Evolutionary conservation across 2,113 vertebrate species (phyloP).

Genomic region (Columba janthina): DNA sequence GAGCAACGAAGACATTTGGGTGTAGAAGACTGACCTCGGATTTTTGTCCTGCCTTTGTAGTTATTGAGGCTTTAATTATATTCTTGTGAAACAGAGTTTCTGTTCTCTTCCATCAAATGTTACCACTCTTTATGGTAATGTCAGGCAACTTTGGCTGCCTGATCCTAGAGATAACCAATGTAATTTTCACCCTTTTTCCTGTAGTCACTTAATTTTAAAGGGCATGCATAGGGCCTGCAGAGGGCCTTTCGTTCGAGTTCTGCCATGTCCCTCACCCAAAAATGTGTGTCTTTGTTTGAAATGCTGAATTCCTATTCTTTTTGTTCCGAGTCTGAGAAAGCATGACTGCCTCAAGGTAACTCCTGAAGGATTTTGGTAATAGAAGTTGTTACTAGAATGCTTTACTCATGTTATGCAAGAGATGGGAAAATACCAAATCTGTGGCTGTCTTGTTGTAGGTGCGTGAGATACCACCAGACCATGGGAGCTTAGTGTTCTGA

Average conservation of each 20-base stretch:
- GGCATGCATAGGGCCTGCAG: not conserved
- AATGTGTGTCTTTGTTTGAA: not conserved
- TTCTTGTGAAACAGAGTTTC: not conserved
- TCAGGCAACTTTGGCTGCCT: not conserved
- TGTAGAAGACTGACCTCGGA: not conserved
- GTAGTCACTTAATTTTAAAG: not conserved
- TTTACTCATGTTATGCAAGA: not conserved
- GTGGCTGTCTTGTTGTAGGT: not conserved
- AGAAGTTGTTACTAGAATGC: not conserved
- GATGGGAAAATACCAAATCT: not conserved
- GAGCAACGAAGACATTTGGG: not conserved
- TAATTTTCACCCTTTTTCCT: not conserved
- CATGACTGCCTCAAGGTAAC: not conserved
- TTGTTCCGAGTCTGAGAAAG: not conserved
- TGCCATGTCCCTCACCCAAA: accelerated
- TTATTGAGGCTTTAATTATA: not conserved
- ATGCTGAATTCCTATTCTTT: not conserved
- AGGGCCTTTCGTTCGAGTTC: not conserved
- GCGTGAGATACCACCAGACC: not conserved
- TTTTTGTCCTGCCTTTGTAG: not conserved
- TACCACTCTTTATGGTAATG: not conserved
- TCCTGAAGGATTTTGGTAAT: not conserved
- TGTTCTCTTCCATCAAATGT: not conserved
- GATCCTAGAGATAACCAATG: not conserved
- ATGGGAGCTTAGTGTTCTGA: not conserved